These are phyloP conservation scores for Chelidonichthys spinosus DNA, from an alignment of 2,797 vertebrate genomes.

Conservation along the genomic window DNA sequence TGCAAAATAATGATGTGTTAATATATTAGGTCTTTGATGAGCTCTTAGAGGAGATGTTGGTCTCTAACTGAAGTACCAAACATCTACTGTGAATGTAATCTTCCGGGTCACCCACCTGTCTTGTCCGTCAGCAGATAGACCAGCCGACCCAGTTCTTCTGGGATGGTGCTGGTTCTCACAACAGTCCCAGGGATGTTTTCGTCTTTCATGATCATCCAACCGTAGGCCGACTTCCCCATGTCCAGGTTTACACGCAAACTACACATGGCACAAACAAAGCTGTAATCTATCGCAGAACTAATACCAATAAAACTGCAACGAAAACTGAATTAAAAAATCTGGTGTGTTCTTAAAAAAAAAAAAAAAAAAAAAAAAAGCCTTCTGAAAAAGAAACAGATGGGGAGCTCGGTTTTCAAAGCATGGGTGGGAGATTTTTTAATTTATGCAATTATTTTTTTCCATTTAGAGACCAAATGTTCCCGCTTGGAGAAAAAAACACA, in stretches of 20 bases:
- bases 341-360: not conserved
- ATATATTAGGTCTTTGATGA: not conserved
- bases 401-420: not conserved
- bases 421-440: not conserved
- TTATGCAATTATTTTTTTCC: not conserved
- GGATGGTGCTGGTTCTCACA: conserved; percentile 98
- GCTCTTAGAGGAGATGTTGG: not conserved
- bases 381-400: conserved; percentile 1
- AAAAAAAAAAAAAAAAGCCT: not conserved
- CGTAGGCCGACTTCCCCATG: conserved; percentile 97
- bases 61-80: not conserved
- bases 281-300: not conserved
- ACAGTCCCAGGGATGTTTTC: conserved; percentile 96
- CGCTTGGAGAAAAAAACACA: too few species aligned
- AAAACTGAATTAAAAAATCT: not conserved
- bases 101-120: conserved; percentile 86
- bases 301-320: not conserved
- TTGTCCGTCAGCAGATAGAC: conserved; percentile 97
- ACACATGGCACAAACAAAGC: conserved; percentile 8
- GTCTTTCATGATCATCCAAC: conserved; percentile 98
- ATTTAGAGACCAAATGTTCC: conserved; percentile 11
- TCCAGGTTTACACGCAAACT: conserved; percentile 98
- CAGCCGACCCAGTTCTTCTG: conserved; percentile 95
- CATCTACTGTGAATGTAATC: not conserved
- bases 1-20: not conserved